A percentile compares a stretch with the other conserved stretches of the same genome.
Evolutionary conservation across 1,140 invertebrate genomes (phyloP).

Genomic region (Calycopis cecrops): DNA sequence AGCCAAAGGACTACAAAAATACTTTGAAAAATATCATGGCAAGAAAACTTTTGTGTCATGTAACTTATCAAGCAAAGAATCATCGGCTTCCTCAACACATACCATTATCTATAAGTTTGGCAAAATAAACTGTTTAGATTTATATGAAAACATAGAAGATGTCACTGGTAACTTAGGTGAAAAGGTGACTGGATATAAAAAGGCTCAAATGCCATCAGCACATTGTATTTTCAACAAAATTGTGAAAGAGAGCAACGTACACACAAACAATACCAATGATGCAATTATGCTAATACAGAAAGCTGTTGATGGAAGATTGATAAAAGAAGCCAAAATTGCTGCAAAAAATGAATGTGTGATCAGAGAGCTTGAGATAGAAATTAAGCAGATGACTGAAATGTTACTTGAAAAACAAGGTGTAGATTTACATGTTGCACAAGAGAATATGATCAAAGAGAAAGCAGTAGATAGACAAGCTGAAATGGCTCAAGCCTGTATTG

Average conservation of each 20-base stretch:
- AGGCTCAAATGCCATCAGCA: constrained; percentile 39
- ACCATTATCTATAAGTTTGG: constrained; percentile 76
- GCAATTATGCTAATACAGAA: constrained; percentile 61
- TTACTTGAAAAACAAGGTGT: constrained; percentile 54
- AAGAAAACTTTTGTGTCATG: constrained; percentile 74
- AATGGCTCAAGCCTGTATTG: constrained; percentile 60
- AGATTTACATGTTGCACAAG: constrained; percentile 46
- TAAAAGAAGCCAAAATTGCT: constrained; percentile 58
- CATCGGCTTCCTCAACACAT: constrained; percentile 71
- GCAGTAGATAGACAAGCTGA: constrained; percentile 47
- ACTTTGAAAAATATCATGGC: constrained; percentile 68
- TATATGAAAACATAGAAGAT: constrained; percentile 67
- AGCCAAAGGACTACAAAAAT: constrained; percentile 75
- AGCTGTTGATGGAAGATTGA: constrained; percentile 56
- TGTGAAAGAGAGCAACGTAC: constrained; percentile 58
- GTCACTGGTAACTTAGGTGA: constrained; percentile 70
- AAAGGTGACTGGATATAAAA: constrained; percentile 62
- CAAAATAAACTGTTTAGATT: constrained; percentile 66
- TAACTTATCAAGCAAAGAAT: constrained; percentile 68
- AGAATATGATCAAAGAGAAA: constrained; percentile 48
- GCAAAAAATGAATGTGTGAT: constrained; percentile 60
- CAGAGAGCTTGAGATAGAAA: constrained; percentile 61
- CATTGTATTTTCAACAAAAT: constrained; percentile 61
- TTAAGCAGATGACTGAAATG: constrained; percentile 61
- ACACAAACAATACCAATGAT: constrained; percentile 51